phyloP scores from a whole-genome alignment of 2,113 vertebrate genomes.

The Tychaedon coryphoeus region DNA sequence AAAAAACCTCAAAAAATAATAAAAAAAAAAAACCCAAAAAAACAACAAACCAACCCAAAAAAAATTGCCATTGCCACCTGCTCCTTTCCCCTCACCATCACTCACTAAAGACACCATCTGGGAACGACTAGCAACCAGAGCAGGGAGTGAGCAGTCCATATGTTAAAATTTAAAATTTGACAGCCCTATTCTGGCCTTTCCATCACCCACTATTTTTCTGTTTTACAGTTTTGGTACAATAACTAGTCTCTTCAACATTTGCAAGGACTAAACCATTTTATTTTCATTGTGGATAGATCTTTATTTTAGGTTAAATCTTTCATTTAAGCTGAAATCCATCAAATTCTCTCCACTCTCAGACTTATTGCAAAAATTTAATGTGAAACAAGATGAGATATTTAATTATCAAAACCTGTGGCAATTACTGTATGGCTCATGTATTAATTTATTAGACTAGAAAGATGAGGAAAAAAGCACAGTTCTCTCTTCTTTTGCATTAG shows the following conservation, averaged over 20 bases:
- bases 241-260: background rate
- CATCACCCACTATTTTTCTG: constrained; percentile 18
- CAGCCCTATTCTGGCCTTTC: constrained; percentile 47
- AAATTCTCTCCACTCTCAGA: background rate
- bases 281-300: background rate
- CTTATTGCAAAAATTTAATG: background rate
- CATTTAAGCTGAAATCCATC: background rate
- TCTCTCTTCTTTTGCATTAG: background rate
- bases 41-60: background rate
- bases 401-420: background rate
- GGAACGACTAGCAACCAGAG: constrained; percentile 60
- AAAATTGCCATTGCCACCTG: constrained; percentile 44
- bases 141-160: constrained; percentile 67
- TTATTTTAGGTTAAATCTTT: background rate
- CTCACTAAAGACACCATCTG: constrained; percentile 63
- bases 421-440: background rate
- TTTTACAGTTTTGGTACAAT: background rate
- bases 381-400: background rate
- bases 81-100: constrained; percentile 58
- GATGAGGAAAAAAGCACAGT: background rate
- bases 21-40: background rate
- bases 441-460: background rate
- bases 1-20: background rate
- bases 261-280: background rate
- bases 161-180: constrained; percentile 64